A percentile compares a stretch with the other conserved stretches of the same genome.
phyloP scores from a whole-genome alignment of 2,113 vertebrate species.

The Dipodomys stephensi region DNA sequence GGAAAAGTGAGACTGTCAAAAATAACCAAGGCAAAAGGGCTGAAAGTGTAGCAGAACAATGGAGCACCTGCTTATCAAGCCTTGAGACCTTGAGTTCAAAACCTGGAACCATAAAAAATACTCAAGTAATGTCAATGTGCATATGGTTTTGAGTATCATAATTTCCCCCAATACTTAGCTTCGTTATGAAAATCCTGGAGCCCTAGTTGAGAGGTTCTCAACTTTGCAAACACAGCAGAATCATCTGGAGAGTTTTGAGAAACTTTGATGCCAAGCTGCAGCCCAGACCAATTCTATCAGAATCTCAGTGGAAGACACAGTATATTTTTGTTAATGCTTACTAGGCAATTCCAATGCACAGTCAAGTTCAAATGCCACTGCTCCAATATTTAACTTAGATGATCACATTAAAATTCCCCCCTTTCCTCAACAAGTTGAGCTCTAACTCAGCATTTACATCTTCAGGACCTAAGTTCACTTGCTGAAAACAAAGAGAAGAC shows the following conservation, averaged over 20 bases:
- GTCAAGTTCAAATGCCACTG: background rate
- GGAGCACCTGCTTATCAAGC: no score
- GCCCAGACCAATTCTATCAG: background rate
- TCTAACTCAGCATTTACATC: slow-evolving; percentile 31
- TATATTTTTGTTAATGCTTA: background rate
- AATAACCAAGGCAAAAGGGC: no score
- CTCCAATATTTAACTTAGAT: slow-evolving; percentile 47
- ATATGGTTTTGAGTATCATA: background rate
- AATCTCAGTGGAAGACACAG: background rate
- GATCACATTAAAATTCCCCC: slow-evolving; percentile 14
- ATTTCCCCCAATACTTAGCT: background rate
- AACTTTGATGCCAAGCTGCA: background rate
- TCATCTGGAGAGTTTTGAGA: background rate
- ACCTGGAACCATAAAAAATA: no score
- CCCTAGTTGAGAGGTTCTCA: background rate
- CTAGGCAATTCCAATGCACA: background rate
- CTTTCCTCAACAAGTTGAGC: slow-evolving; percentile 37
- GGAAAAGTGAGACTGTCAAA: no score
- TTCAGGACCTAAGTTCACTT: slow-evolving; percentile 20
- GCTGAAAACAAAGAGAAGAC: slow-evolving; percentile 73
- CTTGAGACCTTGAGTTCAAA: no score
- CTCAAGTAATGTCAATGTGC: background rate
- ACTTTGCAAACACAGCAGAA: background rate
- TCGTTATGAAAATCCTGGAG: background rate
- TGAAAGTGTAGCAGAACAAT: no score